Evolutionary conservation across 30 jellyfish, hydroid and myxozoan genomes (phyloP), one percentile per base, ranked within the genome.

Genomic region (Rhopilema esculentum): DNA sequence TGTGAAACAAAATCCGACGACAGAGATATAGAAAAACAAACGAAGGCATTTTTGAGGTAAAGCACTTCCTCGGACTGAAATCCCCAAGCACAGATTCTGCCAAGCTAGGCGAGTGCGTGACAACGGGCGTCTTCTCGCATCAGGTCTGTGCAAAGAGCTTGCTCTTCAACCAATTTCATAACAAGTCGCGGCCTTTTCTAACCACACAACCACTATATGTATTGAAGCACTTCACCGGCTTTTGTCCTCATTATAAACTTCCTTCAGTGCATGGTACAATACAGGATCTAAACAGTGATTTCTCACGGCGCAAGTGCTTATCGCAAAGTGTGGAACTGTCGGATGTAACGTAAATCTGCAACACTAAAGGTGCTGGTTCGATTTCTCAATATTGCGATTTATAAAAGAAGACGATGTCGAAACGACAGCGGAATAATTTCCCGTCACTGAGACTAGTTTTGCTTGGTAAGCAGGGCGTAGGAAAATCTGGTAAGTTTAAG

Each of bases 391-490:
- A 32, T 1, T 22, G 24, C 25, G 82, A 26, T 71, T 71, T 18
- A 24, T 28, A 69, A 27, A 15, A 53, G 6, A 70, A 53, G 29
- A 16, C 57, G 57, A 84, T 90, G 94, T 91, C 97, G 74, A 91
- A 91, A 72, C 65, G 97, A 15, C 97, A 90, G 61, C 63, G 97
- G 76, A 88, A 88, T 66, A 77, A 80, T 29, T 84, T 72, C 27
- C 97, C 97, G 1, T 76, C 90, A 49, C 25, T 85, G 40, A 64
- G 86, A 48, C 79, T 91, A 27, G 93, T 85, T 0, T 65, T 91
- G 85, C 80, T 91, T 8, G 97, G 97, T 21, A 86, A 84, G 49
- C 90, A 85, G 74, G 97, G 97, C 22, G 97, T 91, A 61, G 97
- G 97, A 49, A 91, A 91, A 72, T 84, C 97, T 61, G 97, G 97